Percentiles rank a stretch among this genome's conserved stretches.
Conservation (phyloP, 2,888 invertebrate species). For the Lithophane leautieri region DNA sequence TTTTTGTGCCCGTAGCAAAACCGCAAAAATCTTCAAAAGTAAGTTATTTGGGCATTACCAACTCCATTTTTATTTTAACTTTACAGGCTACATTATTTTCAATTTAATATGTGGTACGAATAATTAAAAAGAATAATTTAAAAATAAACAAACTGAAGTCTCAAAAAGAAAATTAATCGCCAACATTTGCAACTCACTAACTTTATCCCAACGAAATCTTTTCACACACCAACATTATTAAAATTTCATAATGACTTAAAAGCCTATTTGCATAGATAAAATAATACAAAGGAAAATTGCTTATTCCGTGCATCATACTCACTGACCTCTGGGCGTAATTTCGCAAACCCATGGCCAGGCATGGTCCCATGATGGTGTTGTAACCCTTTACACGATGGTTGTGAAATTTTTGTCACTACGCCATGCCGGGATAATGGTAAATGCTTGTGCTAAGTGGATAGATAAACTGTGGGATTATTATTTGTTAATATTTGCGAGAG, state of each 20-base stretch:
- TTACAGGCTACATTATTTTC: neutral
- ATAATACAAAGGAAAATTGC: constrained; percentile 76
- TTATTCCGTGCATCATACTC: constrained; percentile 71
- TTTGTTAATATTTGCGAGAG: constrained; percentile 33
- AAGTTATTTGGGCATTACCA: neutral
- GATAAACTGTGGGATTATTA: constrained; percentile 45
- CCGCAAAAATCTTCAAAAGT: neutral
- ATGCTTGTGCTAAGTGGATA: constrained; percentile 37
- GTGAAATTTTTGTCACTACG: constrained; percentile 78
- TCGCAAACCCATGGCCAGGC: constrained; percentile 77
- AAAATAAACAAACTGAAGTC: neutral
- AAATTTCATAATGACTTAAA: constrained; percentile 53
- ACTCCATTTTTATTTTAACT: neutral
- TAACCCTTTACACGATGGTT: constrained; percentile 70
- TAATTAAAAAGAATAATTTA: neutral
- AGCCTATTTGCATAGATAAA: constrained; percentile 74
- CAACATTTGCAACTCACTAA: neutral
- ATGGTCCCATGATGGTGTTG: constrained; percentile 78
- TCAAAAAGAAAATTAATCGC: neutral
- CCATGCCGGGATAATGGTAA: constrained; percentile 54
- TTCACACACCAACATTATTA: constrained; percentile 30
- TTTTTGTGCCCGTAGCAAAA: neutral
- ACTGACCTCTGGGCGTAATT: constrained; percentile 76
- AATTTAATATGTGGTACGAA: too few relatives aligned
- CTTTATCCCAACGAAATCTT: neutral